Percentiles rank a stretch among this genome's conserved stretches.
These are phyloP conservation scores for Podarcis lilfordi DNA, from an alignment of 2,797 vertebrate genomes.

Conservation along the genomic window DNA sequence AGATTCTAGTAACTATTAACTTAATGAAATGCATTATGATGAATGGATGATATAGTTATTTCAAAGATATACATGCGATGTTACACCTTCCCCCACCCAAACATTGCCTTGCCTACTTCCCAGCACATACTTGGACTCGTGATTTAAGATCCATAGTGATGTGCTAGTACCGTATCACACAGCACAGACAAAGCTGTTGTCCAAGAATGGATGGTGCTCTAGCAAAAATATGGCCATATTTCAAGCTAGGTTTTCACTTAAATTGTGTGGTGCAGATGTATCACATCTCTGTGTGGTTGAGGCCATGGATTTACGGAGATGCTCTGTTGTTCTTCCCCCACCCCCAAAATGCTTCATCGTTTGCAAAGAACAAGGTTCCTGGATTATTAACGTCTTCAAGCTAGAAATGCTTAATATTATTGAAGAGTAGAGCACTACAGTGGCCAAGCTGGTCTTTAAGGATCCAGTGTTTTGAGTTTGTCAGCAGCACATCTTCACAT, in stretches of 20 bases:
- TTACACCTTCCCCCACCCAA: no score
- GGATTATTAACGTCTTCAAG: neutral
- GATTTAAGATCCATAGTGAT: neutral
- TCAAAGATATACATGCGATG: neutral
- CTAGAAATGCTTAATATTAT: neutral
- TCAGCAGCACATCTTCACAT: neutral
- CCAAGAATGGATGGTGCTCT: neutral
- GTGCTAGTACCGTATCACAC: neutral
- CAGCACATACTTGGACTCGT: neutral
- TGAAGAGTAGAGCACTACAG: neutral
- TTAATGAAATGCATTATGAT: neutral
- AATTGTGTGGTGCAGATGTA: neutral
- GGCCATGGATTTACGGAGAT: neutral
- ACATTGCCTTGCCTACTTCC: neutral
- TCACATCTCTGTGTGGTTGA: neutral
- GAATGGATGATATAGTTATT: neutral
- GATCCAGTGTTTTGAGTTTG: neutral
- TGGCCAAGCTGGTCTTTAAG: neutral
- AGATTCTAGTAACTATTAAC: constrained; percentile 22
- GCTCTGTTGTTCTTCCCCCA: no score
- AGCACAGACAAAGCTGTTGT: neutral
- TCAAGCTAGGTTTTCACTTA: neutral
- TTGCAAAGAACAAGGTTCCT: neutral
- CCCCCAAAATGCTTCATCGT: neutral
- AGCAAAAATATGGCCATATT: neutral